These are phyloP conservation scores for Rambutsinella grinnellia DNA, from an alignment of 2,888 invertebrate species.

Conservation along the genomic window DNA sequence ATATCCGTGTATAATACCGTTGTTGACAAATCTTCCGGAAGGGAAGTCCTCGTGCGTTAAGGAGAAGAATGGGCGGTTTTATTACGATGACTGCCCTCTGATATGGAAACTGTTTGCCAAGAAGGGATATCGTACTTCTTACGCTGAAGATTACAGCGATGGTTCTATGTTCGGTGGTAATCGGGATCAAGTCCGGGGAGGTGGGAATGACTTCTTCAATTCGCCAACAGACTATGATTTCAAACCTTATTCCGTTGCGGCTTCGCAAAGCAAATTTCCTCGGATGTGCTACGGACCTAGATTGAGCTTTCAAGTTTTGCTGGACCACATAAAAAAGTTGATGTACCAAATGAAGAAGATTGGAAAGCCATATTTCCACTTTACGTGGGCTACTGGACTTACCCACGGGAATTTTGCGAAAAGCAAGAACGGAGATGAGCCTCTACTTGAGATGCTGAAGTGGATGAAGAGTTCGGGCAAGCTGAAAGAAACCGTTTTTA, in stretches of 20 bases:
- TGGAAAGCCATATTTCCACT: too few species aligned
- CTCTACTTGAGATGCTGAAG: neutral
- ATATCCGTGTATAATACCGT: conserved; percentile 70
- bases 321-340: neutral
- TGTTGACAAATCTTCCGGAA: conserved; percentile 68
- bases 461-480: neutral
- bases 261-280: neutral
- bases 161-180: too few species aligned
- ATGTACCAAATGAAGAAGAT: neutral
- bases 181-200: too few species aligned
- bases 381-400: conserved; percentile 1
- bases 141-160: conserved; percentile 4
- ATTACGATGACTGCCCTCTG: conserved; percentile 2
- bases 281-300: conserved; percentile 27
- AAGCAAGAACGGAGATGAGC: neutral
- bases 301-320: neutral
- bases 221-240: conserved; percentile 18
- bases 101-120: conserved; percentile 24
- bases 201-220: neutral
- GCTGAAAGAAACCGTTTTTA: too few species aligned
- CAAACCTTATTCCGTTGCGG: neutral
- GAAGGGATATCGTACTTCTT: conserved; percentile 9
- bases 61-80: neutral
- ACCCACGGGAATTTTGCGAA: neutral
- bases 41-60: conserved; percentile 71